A percentile compares a stretch with the other conserved stretches of the same genome.
Conservation (phyloP, 2,113 vertebrate genomes). For the Thunnus thynnus region DNA sequence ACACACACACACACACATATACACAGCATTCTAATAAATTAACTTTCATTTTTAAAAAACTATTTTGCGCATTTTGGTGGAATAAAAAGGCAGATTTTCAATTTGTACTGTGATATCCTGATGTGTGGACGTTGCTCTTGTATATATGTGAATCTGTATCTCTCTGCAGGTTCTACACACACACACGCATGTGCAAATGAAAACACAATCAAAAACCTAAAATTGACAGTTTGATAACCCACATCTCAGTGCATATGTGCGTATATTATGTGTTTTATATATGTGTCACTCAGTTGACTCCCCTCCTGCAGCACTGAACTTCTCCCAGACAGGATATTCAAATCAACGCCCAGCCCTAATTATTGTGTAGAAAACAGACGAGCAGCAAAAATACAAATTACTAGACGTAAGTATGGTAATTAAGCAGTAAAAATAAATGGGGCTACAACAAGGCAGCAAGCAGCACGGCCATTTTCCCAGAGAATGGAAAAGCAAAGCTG, state of each 20-base stretch:
- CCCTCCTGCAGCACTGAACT: constrained; percentile 30
- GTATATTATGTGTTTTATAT: constrained; percentile 13
- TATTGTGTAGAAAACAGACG: constrained; percentile 75
- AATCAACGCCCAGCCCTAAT: constrained; percentile 77
- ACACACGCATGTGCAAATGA: neutral
- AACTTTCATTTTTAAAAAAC: neutral
- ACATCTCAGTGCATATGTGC: neutral
- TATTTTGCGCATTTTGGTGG: neutral
- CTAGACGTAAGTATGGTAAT: constrained; percentile 77
- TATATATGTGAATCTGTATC: neutral
- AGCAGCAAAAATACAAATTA: constrained; percentile 79
- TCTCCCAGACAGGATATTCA: constrained; percentile 61
- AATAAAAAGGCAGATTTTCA: neutral
- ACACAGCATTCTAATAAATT: constrained; percentile 14
- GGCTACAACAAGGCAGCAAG: constrained; percentile 66
- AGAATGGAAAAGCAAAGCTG: constrained; percentile 49
- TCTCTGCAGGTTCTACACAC: neutral
- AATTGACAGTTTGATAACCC: neutral
- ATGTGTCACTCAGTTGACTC: constrained; percentile 34
- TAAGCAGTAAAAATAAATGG: constrained; percentile 78
- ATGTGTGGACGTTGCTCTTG: neutral
- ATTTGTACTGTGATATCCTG: neutral
- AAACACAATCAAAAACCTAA: neutral
- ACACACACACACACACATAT: neutral
- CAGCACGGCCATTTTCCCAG: constrained; percentile 50